These are phyloP conservation scores for Alviniconcha strummeri DNA, from an alignment of 2,888 invertebrate genomes.

Conservation along the genomic window DNA sequence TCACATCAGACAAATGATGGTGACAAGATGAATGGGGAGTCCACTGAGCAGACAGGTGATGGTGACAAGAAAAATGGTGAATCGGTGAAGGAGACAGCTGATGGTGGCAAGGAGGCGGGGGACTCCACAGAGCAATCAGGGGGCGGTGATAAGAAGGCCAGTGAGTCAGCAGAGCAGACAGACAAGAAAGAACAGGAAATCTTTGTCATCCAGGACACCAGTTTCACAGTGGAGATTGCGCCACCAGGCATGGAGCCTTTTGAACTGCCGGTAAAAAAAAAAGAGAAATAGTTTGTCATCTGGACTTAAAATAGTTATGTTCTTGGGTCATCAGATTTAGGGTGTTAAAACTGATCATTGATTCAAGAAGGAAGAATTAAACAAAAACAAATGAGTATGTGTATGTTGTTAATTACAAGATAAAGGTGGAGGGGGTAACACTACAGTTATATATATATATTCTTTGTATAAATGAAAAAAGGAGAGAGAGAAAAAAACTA, in stretches of 20 bases:
- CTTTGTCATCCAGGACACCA: constrained; percentile 70
- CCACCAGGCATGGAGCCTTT: constrained; percentile 93
- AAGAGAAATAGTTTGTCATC: not conserved
- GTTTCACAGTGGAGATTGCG: constrained; percentile 89
- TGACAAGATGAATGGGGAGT: not conserved
- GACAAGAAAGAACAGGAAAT: constrained; percentile 63
- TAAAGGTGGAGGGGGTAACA: no score
- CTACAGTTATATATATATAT: no score
- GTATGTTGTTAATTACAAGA: no score
- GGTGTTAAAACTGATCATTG: no score
- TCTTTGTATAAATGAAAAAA: no score
- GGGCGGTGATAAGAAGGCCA: constrained; percentile 34
- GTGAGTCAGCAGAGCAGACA: constrained; percentile 41
- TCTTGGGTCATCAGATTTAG: no score
- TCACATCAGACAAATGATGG: not conserved
- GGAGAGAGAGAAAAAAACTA: no score
- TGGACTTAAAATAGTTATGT: not conserved
- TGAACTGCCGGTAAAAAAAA: constrained; percentile 86
- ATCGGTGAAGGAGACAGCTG: constrained; percentile 31
- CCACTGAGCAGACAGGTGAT: not conserved
- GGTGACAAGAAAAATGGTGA: constrained; percentile 30
- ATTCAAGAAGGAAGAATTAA: no score
- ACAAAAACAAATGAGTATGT: no score
- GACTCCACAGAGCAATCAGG: not conserved
- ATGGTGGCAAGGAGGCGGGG: constrained; percentile 15